phyloP scores from a whole-genome alignment of 2,113 vertebrate genomes.

The Carassius gibelio region DNA sequence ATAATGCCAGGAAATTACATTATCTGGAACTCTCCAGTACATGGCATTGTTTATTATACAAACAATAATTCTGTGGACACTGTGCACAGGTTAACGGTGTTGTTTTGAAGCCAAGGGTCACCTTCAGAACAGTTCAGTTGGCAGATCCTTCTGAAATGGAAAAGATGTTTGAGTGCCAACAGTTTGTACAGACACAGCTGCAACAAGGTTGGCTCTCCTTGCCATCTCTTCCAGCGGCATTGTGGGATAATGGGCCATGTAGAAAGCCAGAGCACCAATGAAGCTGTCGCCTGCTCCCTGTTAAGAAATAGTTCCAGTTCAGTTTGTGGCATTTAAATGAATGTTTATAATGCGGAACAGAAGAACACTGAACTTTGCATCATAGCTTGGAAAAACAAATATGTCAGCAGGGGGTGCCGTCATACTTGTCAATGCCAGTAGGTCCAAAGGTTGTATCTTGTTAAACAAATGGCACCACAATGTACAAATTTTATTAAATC shows the following conservation, averaged over 20 bases:
- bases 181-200: conserved; percentile 83
- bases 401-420: conserved; percentile 74
- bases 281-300: conserved; percentile 98
- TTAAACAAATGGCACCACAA: not conserved
- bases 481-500: not conserved
- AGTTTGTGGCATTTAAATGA: not conserved
- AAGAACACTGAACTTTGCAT: not conserved
- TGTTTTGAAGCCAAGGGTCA: too few relatives aligned
- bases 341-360: not conserved
- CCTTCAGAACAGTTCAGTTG: conserved; percentile 79
- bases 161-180: conserved; percentile 89
- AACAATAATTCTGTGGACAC: not conserved
- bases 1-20: not conserved
- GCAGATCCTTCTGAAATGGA: conserved; percentile 83
- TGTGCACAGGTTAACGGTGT: not conserved
- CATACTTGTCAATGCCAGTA: conserved; percentile 48
- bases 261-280: conserved; percentile 91
- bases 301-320: conserved; percentile 3
- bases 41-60: conserved; percentile 7
- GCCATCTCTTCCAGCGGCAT: conserved; percentile 89
- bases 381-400: not conserved
- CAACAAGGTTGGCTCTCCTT: conserved; percentile 84
- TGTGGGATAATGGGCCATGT: conserved; percentile 84
- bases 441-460: not conserved
- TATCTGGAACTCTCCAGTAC: not conserved